Evolutionary conservation across 2,797 vertebrate species (phyloP).

Genomic region (Eulemur mongoz): DNA sequence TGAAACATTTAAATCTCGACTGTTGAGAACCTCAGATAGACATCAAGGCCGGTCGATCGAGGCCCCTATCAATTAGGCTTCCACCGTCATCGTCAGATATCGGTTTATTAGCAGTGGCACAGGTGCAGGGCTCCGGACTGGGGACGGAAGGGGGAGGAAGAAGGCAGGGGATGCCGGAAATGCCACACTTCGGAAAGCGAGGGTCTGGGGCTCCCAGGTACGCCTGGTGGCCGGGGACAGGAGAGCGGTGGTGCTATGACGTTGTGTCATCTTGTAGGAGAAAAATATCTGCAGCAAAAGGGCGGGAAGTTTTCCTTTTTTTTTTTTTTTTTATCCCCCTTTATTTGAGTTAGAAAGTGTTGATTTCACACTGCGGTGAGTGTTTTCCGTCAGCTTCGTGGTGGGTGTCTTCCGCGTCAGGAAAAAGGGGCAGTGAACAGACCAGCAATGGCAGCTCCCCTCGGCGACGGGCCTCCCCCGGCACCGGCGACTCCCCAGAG

Average conservation of each 20-base stretch:
- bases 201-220: fast-evolving
- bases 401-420: conserved; percentile 28
- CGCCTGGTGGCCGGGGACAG: fast-evolving
- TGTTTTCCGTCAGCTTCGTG: conserved; percentile 69
- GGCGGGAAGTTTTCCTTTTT: background rate
- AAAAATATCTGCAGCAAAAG: background rate
- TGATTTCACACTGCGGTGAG: conserved; percentile 42
- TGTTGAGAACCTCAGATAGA: conserved; percentile 83
- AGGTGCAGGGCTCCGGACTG: conserved; percentile 59
- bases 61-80: conserved; percentile 83
- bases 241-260: fast-evolving
- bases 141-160: conserved; percentile 65
- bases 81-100: conserved; percentile 74
- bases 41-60: conserved; percentile 84
- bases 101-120: conserved; percentile 81
- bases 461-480: conserved; percentile 66
- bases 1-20: conserved; percentile 86
- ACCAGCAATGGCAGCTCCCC: conserved; percentile 6
- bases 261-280: background rate
- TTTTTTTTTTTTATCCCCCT: background rate
- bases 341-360: conserved; percentile 58
- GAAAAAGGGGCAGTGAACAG: conserved; percentile 16
- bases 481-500: conserved; percentile 43
- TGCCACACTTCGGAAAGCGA: background rate
- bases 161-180: conserved; percentile 58